These are phyloP conservation scores for Shargacucullia verbasci DNA, from an alignment of 2,888 invertebrate species.

Conservation along the genomic window DNA sequence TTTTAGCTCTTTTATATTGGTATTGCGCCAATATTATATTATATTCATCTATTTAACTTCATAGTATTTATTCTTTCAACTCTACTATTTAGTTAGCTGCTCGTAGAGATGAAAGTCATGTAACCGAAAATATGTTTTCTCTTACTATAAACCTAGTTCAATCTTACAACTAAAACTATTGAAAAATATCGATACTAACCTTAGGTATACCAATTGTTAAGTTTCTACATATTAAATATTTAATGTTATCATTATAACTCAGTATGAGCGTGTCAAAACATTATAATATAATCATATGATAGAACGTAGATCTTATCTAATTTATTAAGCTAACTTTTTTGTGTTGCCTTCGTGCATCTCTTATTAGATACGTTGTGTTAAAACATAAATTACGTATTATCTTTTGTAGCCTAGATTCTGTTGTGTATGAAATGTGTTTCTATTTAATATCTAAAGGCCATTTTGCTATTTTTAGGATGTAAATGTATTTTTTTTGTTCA, in stretches of 20 bases:
- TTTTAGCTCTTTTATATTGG: background rate
- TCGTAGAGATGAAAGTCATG: too few relatives aligned
- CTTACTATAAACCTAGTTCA: too few relatives aligned
- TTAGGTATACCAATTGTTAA: slow-evolving; percentile 13
- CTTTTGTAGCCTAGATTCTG: slow-evolving; percentile 5
- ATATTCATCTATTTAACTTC: too few relatives aligned
- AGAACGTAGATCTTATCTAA: slow-evolving; percentile 41
- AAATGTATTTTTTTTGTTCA: too few relatives aligned
- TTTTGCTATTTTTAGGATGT: slow-evolving; percentile 4
- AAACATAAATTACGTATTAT: slow-evolving; percentile 24
- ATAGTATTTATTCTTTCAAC: too few relatives aligned
- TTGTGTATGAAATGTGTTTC: slow-evolving; percentile 1
- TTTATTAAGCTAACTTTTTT: slow-evolving; percentile 41
- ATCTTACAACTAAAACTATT: too few relatives aligned
- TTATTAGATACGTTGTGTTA: slow-evolving; percentile 56
- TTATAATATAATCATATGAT: slow-evolving; percentile 45
- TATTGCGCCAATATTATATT: background rate
- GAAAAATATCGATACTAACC: too few relatives aligned
- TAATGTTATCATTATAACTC: slow-evolving; percentile 26
- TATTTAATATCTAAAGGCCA: background rate
- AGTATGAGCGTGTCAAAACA: slow-evolving; percentile 18
- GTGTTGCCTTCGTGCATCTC: slow-evolving; percentile 52
- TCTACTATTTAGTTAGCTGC: too few relatives aligned
- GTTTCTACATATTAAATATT: slow-evolving; percentile 20
- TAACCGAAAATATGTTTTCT: too few relatives aligned